Evolutionary conservation across 2,797 vertebrate species (phyloP), one percentile per base, ranked within the genome.

Genomic region (Thunnus albacares): DNA sequence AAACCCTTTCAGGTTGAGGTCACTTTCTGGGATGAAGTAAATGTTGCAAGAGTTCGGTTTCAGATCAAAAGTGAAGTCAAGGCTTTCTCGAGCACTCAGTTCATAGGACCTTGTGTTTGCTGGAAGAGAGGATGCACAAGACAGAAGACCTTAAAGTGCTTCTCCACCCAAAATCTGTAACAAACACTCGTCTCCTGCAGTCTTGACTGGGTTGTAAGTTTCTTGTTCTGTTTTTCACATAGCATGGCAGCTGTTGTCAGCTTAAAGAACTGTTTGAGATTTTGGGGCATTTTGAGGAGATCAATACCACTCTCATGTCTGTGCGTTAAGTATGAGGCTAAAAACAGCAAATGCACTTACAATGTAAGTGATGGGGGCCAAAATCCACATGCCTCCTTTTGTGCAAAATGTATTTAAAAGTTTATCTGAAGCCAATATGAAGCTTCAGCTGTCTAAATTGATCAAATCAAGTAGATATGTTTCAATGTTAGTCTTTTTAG

Each of bases 31-130:
- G 11, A 47, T 12, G 73, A 79, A 90, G 68, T 73, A 61, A 70
- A 92, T 76, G 76, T 77, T 75, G 81, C 87, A 90, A 59, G 53
- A 59, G 0, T 4, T 0, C 0, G 15, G n/a, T 14, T 72, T 41
- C 76, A 83, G 33, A 12, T 61, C 0, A 10, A 17, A 70, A 15
- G 0, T 5, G 11, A 88, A 0, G 0, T 0, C 0, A 11, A 88
- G 0, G 0, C 0, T 0, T 13, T 63, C 3, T 4, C 51, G 69
- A 15, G 3, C 0, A 0, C 0, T 2, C 18, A 0, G 2, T 1
- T 0, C 0, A 26, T 11, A n/a, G 5, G 0, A 0, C 3, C 0
- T 3, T 9, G 1, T 17, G 1, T 1, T 6, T 4, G 15, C 87
- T 90, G 78, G 22, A 74, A 71, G 59, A 78, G 22, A 73, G 20